These are phyloP conservation scores for Plutella xylostella DNA, from an alignment of 2,888 invertebrate species.

Conservation along the genomic window DNA sequence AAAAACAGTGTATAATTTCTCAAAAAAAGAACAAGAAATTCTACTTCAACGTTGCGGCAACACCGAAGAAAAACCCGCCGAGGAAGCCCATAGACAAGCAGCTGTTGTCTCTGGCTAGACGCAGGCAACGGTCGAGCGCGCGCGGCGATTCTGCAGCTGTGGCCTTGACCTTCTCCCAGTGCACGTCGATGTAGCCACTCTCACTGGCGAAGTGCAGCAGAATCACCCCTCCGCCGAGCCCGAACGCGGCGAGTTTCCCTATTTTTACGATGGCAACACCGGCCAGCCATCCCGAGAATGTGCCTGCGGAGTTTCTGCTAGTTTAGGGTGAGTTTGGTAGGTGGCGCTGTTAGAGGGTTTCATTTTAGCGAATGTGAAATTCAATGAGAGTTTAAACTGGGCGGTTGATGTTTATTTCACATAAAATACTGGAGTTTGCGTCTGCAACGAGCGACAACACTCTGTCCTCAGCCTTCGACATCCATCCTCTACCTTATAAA, in stretches of 20 bases:
- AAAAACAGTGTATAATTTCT: neutral
- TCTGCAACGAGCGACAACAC: too few relatives aligned
- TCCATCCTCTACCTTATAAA: too few relatives aligned
- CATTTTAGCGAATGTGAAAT: too few relatives aligned
- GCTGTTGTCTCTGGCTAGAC: conserved; percentile 73
- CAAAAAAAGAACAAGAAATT: too few relatives aligned
- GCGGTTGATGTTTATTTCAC: too few relatives aligned
- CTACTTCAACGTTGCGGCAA: conserved; percentile 71
- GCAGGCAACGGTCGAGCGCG: conserved; percentile 73
- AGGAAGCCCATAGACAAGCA: conserved; percentile 81
- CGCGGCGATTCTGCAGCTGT: conserved; percentile 68
- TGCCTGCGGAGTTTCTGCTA: too few relatives aligned
- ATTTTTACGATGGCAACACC: conserved; percentile 84
- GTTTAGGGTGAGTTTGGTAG: too few relatives aligned
- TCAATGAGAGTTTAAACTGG: too few relatives aligned
- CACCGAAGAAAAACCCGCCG: conserved; percentile 87
- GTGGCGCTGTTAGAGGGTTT: too few relatives aligned
- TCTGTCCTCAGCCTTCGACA: too few relatives aligned
- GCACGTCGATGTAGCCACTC: conserved; percentile 87
- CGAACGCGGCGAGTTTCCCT: conserved; percentile 88
- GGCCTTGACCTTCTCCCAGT: conserved; percentile 87
- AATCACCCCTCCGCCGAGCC: conserved; percentile 89
- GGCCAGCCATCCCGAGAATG: conserved; percentile 70
- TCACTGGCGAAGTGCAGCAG: conserved; percentile 89
- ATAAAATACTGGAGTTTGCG: too few relatives aligned